Evolutionary conservation across 2,888 invertebrate species (phyloP).

Genomic region (Trissolcus brochymenae): DNA sequence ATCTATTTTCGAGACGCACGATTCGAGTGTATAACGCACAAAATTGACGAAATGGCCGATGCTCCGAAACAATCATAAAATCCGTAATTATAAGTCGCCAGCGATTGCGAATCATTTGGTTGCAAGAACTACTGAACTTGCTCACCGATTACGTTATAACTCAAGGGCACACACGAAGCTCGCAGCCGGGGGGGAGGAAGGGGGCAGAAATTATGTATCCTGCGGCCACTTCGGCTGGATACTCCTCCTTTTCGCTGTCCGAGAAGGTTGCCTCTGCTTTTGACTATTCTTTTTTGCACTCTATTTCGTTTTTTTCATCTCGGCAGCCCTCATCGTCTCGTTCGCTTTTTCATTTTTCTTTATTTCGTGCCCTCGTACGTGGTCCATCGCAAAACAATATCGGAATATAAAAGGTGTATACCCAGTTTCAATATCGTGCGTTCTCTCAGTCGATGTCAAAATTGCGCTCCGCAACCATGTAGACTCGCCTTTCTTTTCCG

Average conservation of each 20-base stretch:
- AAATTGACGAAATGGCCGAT: conserved; percentile 24
- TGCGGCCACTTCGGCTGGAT: conserved; percentile 32
- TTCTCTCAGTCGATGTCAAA: conserved; percentile 48
- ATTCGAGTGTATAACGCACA: conserved; percentile 31
- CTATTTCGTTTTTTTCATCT: conserved; percentile 29
- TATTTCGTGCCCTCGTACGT: conserved; percentile 24
- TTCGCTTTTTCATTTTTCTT: conserved; percentile 34
- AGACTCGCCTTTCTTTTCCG: conserved; percentile 30
- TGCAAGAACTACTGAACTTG: conserved; percentile 50
- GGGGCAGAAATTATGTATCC: conserved; percentile 52
- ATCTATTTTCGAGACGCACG: conserved; percentile 43
- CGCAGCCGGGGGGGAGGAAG: conserved; percentile 5
- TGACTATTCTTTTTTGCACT: conserved; percentile 45
- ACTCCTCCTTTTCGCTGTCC: conserved; percentile 47
- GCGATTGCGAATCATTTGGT: conserved; percentile 42
- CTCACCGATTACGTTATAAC: conserved; percentile 48
- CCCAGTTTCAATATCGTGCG: conserved; percentile 60
- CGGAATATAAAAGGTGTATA: conserved; percentile 53
- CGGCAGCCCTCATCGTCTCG: conserved; percentile 19
- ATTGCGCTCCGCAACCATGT: conserved; percentile 27
- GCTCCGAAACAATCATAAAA: conserved; percentile 48
- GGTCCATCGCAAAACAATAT: conserved; percentile 37
- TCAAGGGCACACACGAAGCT: conserved; percentile 47
- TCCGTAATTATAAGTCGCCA: conserved; percentile 47
- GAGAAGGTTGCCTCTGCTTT: conserved; percentile 38